Percentiles rank a stretch among this genome's conserved stretches.
Conservation (phyloP, 2,113 vertebrate genomes). For the Egretta garzetta region DNA sequence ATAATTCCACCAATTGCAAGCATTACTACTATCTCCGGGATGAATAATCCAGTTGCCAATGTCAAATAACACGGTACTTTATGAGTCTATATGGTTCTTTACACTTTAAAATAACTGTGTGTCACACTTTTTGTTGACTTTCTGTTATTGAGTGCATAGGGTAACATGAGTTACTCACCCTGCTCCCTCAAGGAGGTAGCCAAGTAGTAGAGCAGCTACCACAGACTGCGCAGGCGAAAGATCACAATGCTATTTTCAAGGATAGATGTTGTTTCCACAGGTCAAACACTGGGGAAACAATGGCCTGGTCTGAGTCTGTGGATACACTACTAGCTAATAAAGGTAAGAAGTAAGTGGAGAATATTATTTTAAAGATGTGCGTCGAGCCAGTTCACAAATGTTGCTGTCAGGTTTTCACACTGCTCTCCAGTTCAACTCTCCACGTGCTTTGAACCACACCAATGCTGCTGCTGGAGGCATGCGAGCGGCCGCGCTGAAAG, state of each 20-base stretch:
- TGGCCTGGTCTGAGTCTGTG: conserved; percentile 88
- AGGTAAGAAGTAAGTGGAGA: conserved; percentile 78
- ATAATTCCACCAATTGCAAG: neutral
- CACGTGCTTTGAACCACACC: rapidly evolving
- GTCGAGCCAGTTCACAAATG: neutral
- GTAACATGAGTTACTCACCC: neutral
- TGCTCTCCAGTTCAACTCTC: neutral
- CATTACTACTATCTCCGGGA: neutral
- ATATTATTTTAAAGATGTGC: rapidly evolving
- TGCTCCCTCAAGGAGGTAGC: neutral
- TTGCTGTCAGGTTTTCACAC: neutral
- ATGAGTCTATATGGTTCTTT: neutral
- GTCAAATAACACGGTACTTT: neutral
- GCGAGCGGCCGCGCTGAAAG: neutral
- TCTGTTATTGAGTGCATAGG: neutral
- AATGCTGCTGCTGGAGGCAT: neutral
- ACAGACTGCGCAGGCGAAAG: conserved; percentile 72
- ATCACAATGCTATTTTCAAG: conserved; percentile 91
- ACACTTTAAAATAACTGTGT: neutral
- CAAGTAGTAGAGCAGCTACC: neutral
- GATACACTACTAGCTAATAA: conserved; percentile 88
- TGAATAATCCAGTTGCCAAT: neutral
- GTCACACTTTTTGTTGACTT: neutral
- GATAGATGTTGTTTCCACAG: conserved; percentile 93
- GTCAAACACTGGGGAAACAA: conserved; percentile 77